These are phyloP conservation scores for Hucho hucho DNA, from an alignment of 2,113 vertebrate genomes.

Conservation along the genomic window DNA sequence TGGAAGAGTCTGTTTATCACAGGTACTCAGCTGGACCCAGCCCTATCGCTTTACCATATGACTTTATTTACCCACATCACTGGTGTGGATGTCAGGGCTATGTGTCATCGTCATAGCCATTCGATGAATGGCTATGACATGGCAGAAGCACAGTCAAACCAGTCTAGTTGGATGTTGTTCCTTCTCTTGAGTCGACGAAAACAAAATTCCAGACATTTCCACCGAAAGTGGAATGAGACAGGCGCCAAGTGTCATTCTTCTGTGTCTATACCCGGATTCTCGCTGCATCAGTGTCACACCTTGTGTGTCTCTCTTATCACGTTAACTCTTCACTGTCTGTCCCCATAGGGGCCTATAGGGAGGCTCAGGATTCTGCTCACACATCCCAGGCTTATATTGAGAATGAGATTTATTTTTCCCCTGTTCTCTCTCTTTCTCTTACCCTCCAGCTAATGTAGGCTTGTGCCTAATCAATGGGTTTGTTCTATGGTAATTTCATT, in stretches of 20 bases:
- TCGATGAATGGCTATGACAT: constrained; percentile 20
- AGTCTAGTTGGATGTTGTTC: constrained; percentile 4
- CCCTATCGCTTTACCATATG: background rate
- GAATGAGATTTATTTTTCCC: constrained; percentile 6
- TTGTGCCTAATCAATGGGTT: constrained; percentile 64
- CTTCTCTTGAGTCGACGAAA: constrained; percentile 6
- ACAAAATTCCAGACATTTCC: constrained; percentile 38
- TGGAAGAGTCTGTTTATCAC: no score
- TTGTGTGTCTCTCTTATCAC: background rate
- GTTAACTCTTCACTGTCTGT: background rate
- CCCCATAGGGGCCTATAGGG: background rate
- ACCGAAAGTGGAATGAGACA: no score
- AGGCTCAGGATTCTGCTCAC: no score
- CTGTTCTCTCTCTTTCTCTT: constrained; percentile 36
- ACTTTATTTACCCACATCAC: background rate
- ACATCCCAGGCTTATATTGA: no score
- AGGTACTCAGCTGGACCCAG: background rate
- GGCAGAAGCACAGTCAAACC: constrained; percentile 21
- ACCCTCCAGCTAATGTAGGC: constrained; percentile 59
- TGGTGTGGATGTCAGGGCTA: background rate
- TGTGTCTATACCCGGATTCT: no score
- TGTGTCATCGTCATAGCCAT: background rate
- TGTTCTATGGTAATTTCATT: constrained; percentile 53
- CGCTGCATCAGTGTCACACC: background rate
- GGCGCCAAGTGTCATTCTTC: no score